These are phyloP conservation scores for Chymomyza amoena DNA, from an alignment of 2,888 invertebrate genomes.

Conservation along the genomic window DNA sequence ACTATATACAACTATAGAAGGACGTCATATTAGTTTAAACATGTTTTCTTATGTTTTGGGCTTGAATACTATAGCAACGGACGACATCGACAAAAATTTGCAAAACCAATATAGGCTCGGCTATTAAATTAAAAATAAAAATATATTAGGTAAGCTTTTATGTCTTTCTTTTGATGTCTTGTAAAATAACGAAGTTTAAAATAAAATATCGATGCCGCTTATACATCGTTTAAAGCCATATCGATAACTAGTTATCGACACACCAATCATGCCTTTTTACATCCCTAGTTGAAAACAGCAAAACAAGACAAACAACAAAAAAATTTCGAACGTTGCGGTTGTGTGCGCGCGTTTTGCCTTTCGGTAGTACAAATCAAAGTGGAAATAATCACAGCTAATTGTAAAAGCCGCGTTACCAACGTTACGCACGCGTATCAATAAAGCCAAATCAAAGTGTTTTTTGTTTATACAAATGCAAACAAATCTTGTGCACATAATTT, in stretches of 20 bases:
- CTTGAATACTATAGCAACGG: no score
- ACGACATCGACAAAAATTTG: no score
- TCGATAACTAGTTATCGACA: background rate
- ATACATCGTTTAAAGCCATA: background rate
- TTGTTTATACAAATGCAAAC: constrained; percentile 8
- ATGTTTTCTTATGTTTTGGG: no score
- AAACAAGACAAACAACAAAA: background rate
- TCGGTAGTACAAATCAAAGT: constrained; percentile 35
- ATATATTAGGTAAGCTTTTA: no score
- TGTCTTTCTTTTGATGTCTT: no score
- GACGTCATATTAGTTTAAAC: no score
- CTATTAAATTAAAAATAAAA: no score
- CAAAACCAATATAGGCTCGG: no score
- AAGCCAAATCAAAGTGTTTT: constrained; percentile 20
- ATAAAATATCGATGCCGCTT: background rate
- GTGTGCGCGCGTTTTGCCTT: constrained; percentile 29
- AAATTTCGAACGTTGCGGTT: constrained; percentile 25
- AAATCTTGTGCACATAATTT: background rate
- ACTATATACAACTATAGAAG: no score
- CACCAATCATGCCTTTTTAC: background rate
- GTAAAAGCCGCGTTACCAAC: constrained; percentile 38
- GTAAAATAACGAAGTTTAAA: no score
- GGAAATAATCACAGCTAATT: constrained; percentile 29
- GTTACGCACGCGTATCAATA: constrained; percentile 56
- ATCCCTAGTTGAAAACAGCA: background rate